These are phyloP conservation scores for Perizoma flavofasciatum DNA, from an alignment of 2,888 invertebrate genomes.

Conservation along the genomic window DNA sequence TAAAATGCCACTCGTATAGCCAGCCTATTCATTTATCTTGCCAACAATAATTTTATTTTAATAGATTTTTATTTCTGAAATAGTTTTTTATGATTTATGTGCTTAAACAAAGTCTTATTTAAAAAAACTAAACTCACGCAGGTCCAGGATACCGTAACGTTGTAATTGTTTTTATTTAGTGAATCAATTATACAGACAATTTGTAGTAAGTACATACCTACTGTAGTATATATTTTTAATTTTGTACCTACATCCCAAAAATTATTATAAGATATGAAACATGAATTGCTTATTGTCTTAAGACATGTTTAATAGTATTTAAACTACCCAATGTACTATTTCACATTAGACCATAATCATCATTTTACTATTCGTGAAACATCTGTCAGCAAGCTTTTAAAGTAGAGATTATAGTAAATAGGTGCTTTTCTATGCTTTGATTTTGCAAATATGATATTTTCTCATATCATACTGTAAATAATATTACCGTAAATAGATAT, in stretches of 20 bases:
- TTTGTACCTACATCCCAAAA: not conserved
- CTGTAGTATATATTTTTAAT: too few species aligned
- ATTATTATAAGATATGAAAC: not conserved
- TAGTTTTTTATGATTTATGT: too few species aligned
- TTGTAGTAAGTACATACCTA: not conserved
- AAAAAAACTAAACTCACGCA: too few species aligned
- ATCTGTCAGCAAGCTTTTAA: conserved; percentile 36
- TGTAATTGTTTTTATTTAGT: conserved; percentile 3
- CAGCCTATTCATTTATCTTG: conserved; percentile 38
- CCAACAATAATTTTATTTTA: conserved; percentile 27
- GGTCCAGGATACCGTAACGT: too few species aligned
- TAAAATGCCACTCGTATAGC: conserved; percentile 34
- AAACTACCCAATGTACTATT: not conserved
- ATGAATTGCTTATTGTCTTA: conserved; percentile 22
- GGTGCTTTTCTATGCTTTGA: conserved; percentile 67
- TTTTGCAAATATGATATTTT: conserved; percentile 66
- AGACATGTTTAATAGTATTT: conserved; percentile 10
- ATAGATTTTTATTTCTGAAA: not conserved
- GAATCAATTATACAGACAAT: conserved; percentile 3
- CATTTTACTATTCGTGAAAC: conserved; percentile 7
- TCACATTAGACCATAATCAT: not conserved
- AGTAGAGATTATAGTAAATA: conserved; percentile 50
- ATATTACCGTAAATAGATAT: conserved; percentile 62
- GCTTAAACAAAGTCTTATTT: too few species aligned
- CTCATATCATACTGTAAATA: conserved; percentile 82